Conservation (phyloP, 2,113 vertebrate genomes). For the Pantherophis guttatus region DNA sequence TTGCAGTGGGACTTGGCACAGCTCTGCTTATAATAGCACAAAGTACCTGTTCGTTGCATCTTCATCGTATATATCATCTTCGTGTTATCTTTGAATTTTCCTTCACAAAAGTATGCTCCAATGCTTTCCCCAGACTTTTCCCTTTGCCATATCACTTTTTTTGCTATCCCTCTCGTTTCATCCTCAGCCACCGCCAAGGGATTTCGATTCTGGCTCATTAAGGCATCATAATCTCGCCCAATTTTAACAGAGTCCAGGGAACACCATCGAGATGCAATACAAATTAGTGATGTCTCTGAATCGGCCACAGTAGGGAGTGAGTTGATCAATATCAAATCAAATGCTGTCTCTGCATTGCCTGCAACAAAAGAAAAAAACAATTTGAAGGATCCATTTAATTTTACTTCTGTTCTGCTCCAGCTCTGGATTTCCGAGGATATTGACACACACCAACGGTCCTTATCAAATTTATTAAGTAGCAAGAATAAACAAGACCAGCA, state of each 20-base stretch:
- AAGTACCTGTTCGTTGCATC: constrained; percentile 81
- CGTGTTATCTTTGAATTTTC: constrained; percentile 71
- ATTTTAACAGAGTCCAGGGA: constrained; percentile 70
- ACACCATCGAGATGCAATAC: constrained; percentile 80
- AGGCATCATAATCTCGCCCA: constrained; percentile 74
- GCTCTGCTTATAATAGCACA: background rate
- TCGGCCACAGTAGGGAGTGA: constrained; percentile 80
- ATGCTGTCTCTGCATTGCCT: constrained; percentile 74
- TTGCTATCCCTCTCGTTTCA: constrained; percentile 69
- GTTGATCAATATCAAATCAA: constrained; percentile 84
- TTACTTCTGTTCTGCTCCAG: background rate
- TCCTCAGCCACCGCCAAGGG: constrained; percentile 73
- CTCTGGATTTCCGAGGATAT: too few species aligned
- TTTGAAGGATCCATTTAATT: background rate
- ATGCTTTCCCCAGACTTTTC: constrained; percentile 78
- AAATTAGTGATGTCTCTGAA: constrained; percentile 76
- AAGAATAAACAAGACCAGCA: too few species aligned
- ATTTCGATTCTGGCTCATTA: constrained; percentile 71
- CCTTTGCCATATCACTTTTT: constrained; percentile 80
- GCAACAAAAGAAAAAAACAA: constrained; percentile 15
- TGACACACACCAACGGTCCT: too few species aligned
- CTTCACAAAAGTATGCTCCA: constrained; percentile 82
- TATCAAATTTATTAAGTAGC: too few species aligned
- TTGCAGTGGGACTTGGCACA: background rate
- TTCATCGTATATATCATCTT: constrained; percentile 81